phyloP scores from a whole-genome alignment of 1,140 invertebrate species.

The Diachasmimorpha longicaudata region DNA sequence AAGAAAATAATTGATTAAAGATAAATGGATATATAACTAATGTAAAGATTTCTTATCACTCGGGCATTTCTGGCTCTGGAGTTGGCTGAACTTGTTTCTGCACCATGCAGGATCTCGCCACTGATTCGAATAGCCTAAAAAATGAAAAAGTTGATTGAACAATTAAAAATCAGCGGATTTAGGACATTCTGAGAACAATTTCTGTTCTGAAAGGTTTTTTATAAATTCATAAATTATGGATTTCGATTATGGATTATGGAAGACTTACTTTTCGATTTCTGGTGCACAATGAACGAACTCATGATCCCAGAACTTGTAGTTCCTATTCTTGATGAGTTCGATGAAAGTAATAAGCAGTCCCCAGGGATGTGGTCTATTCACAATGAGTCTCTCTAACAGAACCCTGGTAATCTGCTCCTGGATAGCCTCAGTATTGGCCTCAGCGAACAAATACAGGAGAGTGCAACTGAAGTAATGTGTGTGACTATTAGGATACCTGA shows the following conservation, averaged over 20 bases:
- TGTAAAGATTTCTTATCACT: conserved; percentile 59
- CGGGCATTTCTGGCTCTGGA: conserved; percentile 66
- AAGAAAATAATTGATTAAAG: conserved; percentile 29
- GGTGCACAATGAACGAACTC: conserved; percentile 99
- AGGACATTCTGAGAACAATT: too few species aligned
- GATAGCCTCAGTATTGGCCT: conserved; percentile 96
- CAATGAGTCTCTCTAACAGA: conserved; percentile 94
- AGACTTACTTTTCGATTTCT: conserved; percentile 94
- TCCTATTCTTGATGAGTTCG: conserved; percentile 97
- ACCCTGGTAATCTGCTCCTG: conserved; percentile 93
- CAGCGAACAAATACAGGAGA: conserved; percentile 95
- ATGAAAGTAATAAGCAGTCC: conserved; percentile 98
- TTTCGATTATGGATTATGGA: too few species aligned
- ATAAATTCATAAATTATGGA: too few species aligned
- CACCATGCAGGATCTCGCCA: conserved; percentile 91
- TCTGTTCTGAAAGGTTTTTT: too few species aligned
- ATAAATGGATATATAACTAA: not conserved
- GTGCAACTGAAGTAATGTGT: conserved; percentile 99
- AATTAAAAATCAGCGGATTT: not conserved
- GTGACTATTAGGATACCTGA: conserved; percentile 98
- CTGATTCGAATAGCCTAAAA: conserved; percentile 88
- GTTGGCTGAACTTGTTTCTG: conserved; percentile 72
- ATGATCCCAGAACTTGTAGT: conserved; percentile 99
- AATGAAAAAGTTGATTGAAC: not conserved
- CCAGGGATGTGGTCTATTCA: conserved; percentile 99